phyloP scores from a whole-genome alignment of 2,888 invertebrate species.

The Drepana falcataria region DNA sequence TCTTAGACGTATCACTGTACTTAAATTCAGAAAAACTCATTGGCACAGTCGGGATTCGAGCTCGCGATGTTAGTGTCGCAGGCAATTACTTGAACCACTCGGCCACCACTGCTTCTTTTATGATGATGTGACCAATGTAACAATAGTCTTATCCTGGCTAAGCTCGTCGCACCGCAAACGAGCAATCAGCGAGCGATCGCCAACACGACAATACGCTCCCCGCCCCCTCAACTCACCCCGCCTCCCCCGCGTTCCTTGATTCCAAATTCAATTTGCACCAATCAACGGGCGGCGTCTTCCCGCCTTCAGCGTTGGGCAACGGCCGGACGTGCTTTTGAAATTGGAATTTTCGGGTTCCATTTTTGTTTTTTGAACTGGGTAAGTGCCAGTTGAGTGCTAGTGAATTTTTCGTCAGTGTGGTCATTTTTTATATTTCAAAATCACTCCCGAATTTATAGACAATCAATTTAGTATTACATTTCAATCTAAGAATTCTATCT shows the following conservation, averaged over 20 bases:
- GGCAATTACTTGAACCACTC: too few species aligned
- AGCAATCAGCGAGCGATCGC: conserved; percentile 78
- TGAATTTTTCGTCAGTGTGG: conserved; percentile 23
- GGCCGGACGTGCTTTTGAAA: conserved; percentile 51
- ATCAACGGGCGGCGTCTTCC: conserved; percentile 76
- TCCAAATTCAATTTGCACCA: conserved; percentile 79
- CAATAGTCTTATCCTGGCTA: conserved; percentile 34
- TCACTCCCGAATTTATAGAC: too few species aligned
- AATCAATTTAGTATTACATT: too few species aligned
- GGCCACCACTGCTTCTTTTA: too few species aligned
- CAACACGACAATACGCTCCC: conserved; percentile 72
- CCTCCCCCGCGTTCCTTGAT: conserved; percentile 49
- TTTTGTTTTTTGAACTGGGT: conserved; percentile 6
- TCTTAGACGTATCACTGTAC: too few species aligned
- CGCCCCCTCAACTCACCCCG: conserved; percentile 18
- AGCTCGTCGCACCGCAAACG: conserved; percentile 65
- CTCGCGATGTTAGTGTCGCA: too few species aligned
- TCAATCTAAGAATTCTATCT: too few species aligned
- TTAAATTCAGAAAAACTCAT: too few species aligned
- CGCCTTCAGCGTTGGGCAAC: conserved; percentile 61
- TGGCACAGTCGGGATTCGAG: too few species aligned
- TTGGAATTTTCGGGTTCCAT: conserved; percentile 17
- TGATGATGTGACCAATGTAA: neutral
- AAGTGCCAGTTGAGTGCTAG: conserved; percentile 19
- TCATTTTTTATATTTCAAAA: too few species aligned